Evolutionary conservation across 2,113 vertebrate species (phyloP).

Genomic region (Pongo abelii): DNA sequence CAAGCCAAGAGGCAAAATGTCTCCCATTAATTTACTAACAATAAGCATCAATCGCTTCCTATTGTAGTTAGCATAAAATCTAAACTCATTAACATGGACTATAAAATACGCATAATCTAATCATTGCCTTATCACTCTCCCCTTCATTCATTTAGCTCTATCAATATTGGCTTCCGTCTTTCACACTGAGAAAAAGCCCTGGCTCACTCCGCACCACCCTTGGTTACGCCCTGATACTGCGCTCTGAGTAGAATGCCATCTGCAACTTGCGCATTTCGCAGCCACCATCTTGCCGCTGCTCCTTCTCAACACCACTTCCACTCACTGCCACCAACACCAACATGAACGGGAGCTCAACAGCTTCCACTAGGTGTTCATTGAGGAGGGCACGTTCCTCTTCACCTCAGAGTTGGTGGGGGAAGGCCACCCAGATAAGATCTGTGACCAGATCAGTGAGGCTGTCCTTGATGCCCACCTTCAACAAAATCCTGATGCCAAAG

Average conservation of each 20-base stretch:
- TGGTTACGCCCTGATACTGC: too few species aligned
- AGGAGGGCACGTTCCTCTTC: conserved; percentile 96
- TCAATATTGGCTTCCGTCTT: neutral
- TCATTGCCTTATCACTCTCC: neutral
- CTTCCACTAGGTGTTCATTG: conserved; percentile 92
- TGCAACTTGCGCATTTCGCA: rapidly evolving
- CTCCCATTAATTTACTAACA: conserved; percentile 1
- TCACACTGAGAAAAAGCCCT: neutral
- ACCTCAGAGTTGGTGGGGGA: conserved; percentile 96
- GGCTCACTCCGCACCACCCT: neutral
- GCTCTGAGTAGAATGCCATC: rapidly evolving
- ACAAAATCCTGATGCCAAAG: too few species aligned
- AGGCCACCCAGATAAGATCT: conserved; percentile 93
- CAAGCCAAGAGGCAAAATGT: conserved; percentile 20
- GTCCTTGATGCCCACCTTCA: too few species aligned
- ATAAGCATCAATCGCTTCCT: neutral
- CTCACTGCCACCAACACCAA: neutral
- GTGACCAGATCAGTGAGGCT: too few species aligned
- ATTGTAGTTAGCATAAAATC: neutral
- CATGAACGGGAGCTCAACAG: conserved; percentile 94
- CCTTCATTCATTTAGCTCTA: neutral
- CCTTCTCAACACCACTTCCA: neutral
- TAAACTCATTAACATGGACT: neutral
- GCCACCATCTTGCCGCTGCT: neutral
- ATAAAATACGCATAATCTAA: neutral